phyloP scores from a whole-genome alignment of 2,888 invertebrate species.

The Oscheius sp. region DNA sequence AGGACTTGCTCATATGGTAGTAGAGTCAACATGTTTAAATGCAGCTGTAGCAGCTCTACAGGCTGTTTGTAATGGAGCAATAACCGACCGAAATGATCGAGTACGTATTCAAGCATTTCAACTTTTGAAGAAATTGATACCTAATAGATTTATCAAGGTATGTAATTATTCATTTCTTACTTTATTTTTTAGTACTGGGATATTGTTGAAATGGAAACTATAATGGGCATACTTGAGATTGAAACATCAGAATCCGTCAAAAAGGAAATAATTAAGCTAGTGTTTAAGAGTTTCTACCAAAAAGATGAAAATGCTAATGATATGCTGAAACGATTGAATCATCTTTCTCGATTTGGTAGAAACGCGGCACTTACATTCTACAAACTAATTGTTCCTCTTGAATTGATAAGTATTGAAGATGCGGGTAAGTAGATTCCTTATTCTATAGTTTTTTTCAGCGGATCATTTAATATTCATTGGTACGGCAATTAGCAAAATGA shows the following conservation, averaged over 20 bases:
- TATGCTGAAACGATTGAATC: background rate
- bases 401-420: background rate
- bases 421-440: background rate
- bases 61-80: background rate
- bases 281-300: constrained; percentile 9
- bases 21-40: constrained; percentile 1
- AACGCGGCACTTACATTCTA: constrained; percentile 9
- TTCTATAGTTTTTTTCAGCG: background rate
- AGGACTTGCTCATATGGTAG: constrained; percentile 1
- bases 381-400: background rate
- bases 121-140: background rate
- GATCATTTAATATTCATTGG: background rate
- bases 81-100: background rate
- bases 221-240: background rate
- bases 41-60: background rate
- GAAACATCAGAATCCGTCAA: constrained; percentile 15
- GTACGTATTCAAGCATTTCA: background rate
- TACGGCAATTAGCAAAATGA: background rate
- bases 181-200: constrained; percentile 6
- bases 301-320: constrained; percentile 7
- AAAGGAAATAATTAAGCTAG: constrained; percentile 3
- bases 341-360: constrained; percentile 5
- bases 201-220: background rate
- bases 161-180: background rate
- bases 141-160: constrained; percentile 10